Conservation (phyloP, 2,797 vertebrate genomes). For the Rhinogobio ventralis region DNA sequence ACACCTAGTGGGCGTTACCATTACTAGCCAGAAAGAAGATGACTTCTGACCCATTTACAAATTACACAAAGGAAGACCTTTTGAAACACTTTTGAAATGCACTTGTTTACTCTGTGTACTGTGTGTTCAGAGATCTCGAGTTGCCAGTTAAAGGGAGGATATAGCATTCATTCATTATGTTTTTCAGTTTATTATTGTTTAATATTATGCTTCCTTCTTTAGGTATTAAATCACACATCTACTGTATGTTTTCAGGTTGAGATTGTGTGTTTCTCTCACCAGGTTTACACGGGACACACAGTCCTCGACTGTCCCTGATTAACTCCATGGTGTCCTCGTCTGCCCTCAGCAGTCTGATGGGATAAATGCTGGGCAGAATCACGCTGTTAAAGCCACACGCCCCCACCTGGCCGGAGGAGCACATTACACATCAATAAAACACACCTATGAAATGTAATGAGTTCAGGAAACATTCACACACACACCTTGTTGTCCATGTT, state of each 20-base stretch:
- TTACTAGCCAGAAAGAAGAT: neutral
- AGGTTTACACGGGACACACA: slow-evolving; percentile 82
- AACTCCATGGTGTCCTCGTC: slow-evolving; percentile 82
- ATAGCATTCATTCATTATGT: neutral
- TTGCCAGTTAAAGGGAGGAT: neutral
- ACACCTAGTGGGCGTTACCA: rapidly evolving
- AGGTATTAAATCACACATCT: neutral
- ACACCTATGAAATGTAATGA: neutral
- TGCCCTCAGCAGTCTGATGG: slow-evolving; percentile 82
- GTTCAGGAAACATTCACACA: neutral
- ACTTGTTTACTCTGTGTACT: neutral
- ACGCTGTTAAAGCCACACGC: slow-evolving; percentile 88
- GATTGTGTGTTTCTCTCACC: slow-evolving; percentile 72
- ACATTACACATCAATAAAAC: slow-evolving; percentile 1
- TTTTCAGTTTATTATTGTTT: neutral
- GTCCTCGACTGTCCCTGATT: slow-evolving; percentile 78
- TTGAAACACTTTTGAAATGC: neutral
- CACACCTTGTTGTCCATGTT: slow-evolving; percentile 88
- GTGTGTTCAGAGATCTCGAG: neutral
- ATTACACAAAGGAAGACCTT: neutral
- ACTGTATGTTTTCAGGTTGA: neutral
- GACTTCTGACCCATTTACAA: neutral
- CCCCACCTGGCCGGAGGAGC: slow-evolving; percentile 74
- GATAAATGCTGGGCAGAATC: slow-evolving; percentile 83
- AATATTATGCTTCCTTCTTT: neutral